Percentiles rank a stretch among this genome's conserved stretches.
These are phyloP conservation scores for Drosophila barbarae DNA, from an alignment of 2,888 invertebrate genomes.

Conservation along the genomic window DNA sequence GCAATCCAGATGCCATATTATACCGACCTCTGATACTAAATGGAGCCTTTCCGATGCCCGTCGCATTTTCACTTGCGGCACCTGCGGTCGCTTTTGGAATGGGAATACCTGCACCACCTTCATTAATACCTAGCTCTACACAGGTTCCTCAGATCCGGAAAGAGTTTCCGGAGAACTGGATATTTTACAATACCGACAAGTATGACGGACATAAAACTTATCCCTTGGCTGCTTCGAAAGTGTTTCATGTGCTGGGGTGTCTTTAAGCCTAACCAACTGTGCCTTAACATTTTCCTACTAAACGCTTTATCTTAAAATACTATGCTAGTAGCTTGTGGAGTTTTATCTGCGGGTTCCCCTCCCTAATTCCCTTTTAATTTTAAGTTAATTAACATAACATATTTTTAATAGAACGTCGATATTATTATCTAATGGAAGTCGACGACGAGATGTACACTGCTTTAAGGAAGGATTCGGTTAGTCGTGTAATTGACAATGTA, in stretches of 20 bases:
- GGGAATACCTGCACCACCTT: neutral
- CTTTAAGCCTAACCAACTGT: neutral
- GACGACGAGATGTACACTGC: neutral
- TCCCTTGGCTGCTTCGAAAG: neutral
- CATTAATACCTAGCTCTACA: neutral
- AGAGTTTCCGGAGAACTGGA: conserved; percentile 53
- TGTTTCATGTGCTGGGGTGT: conserved; percentile 1
- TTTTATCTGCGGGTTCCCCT: too few relatives aligned
- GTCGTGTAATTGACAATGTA: neutral
- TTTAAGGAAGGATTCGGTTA: neutral
- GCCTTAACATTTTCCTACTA: conserved; percentile 1
- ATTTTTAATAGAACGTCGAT: neutral
- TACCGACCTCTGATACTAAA: neutral
- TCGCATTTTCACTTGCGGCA: conserved; percentile 24
- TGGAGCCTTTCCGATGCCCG: conserved; percentile 12
- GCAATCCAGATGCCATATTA: conserved; percentile 3
- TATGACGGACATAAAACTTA: conserved; percentile 8
- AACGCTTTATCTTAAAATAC: neutral
- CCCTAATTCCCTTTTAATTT: too few relatives aligned
- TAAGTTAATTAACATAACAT: neutral
- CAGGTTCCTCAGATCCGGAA: conserved; percentile 33
- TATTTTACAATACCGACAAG: conserved; percentile 38
- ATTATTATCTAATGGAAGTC: neutral
- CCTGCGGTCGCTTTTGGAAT: neutral
- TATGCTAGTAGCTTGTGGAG: too few relatives aligned